Conservation (phyloP, 1,140 invertebrate genomes). For the Drosophila prosaltans region DNA sequence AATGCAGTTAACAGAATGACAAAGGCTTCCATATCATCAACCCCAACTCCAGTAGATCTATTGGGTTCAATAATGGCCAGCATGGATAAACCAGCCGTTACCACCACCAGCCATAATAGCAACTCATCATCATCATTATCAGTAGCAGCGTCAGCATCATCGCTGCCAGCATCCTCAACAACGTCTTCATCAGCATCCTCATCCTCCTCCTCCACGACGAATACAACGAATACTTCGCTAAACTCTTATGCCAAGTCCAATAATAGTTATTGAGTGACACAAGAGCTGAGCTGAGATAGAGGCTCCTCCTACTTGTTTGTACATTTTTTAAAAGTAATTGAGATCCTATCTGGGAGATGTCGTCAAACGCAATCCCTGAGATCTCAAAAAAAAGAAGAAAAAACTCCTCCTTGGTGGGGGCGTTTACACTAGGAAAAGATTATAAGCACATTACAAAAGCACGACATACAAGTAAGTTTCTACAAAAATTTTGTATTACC, state of each 20-base stretch:
- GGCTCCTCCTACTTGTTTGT: conserved; percentile 51
- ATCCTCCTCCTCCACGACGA: conserved; percentile 31
- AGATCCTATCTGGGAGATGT: not conserved
- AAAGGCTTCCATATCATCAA: conserved; percentile 12
- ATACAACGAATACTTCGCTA: conserved; percentile 56
- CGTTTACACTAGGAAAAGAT: conserved; percentile 13
- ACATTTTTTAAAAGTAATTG: conserved; percentile 1
- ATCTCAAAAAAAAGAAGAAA: not conserved
- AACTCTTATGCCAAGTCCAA: conserved; percentile 61
- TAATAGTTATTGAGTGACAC: conserved; percentile 52
- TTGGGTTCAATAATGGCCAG: conserved; percentile 82
- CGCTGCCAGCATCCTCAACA: not conserved
- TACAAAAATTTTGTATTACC: too few species aligned
- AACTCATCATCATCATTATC: conserved; percentile 14
- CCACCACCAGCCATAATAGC: conserved; percentile 2
- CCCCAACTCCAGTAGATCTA: conserved; percentile 61
- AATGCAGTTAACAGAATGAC: conserved; percentile 23
- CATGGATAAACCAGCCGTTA: conserved; percentile 69
- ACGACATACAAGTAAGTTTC: not conserved
- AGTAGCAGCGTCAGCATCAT: too few species aligned
- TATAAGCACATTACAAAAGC: not conserved
- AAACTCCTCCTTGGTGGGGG: conserved; percentile 8
- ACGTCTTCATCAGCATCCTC: conserved; percentile 19
- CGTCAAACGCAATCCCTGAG: conserved; percentile 4
- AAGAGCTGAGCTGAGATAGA: conserved; percentile 32